Base-by-base conservation (phyloP, 2,113 vertebrate species). In the Pollimyrus isidori region DNA sequence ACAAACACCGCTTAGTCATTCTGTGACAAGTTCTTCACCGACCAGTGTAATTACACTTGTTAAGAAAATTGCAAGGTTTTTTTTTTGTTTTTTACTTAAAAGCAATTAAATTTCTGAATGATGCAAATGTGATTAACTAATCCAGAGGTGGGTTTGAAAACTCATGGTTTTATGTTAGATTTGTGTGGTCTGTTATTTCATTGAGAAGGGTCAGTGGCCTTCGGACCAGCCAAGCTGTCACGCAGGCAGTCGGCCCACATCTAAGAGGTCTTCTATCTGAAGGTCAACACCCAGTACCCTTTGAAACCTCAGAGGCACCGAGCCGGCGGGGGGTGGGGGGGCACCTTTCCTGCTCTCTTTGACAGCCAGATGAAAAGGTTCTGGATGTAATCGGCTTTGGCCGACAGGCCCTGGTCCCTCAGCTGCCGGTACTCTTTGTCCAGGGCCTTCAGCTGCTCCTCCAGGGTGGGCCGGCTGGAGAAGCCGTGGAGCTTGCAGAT, bases 311-410 rank as follows among this genome's bases (percentile, higher is more conserved):
- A 45, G 13, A 17, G 23, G 15, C 48, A 35, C 21, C 2, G 19
- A 49, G 58, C 17, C 4, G 53, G 26, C 21, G 26, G 42, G 39
- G 53, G 19, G 15, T 0, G 5, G 52, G 53, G 53, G 65, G 42
- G 86, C 90, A 95, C 94, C 87, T 94, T 95, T 50, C 88, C 91
- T 53, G 90, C 91, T 90, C 93, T 94, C 91, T 94, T 94, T 39
- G 94, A 94, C 26, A 95, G 92, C 95, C 95, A 95, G 87, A 93
- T 91, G 93, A 93, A 95, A 56, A 95, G 94, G 5, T 94, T 95
- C 91, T 95, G 94, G 26, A 93, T 89, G 13, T 94, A 94, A 90
- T 95, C 94, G 9, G 94, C 93, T 87, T 92, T 95, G 87, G 82
- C 90, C 10, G 95, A 93, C 89, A 94, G 94, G 30, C 94, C 92